Evolutionary conservation across 2,888 invertebrate genomes (phyloP).

Genomic region (Acrobasis suavella): DNA sequence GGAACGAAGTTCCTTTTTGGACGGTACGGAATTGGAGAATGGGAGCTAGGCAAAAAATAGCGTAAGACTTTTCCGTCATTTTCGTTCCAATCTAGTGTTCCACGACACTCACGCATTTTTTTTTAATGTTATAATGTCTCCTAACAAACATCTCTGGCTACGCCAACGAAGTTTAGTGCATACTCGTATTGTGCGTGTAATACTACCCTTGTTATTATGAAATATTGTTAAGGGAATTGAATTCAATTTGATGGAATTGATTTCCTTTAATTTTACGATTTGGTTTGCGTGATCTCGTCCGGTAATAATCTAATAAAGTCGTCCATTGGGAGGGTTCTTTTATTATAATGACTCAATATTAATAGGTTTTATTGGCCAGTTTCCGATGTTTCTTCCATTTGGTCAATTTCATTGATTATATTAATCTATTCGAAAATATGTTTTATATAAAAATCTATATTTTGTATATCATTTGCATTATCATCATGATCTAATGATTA

Average conservation of each 20-base stretch:
- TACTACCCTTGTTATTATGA: conserved; percentile 42
- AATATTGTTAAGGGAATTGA: conserved; percentile 65
- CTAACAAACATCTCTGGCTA: too few relatives aligned
- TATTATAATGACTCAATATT: conserved; percentile 66
- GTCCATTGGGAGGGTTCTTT: conserved; percentile 71
- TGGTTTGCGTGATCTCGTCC: conserved; percentile 79
- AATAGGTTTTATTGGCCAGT: conserved; percentile 62
- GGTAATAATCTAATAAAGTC: conserved; percentile 77
- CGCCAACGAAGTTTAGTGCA: conserved; percentile 18
- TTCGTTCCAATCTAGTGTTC: too few relatives aligned
- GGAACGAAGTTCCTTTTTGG: too few relatives aligned
- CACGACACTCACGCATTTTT: too few relatives aligned
- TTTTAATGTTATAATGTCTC: too few relatives aligned
- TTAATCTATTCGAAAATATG: conserved; percentile 26
- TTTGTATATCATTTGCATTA: too few relatives aligned
- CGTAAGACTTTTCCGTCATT: too few relatives aligned
- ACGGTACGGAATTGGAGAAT: too few relatives aligned
- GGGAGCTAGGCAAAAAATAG: too few relatives aligned
- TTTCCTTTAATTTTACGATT: conserved; percentile 79
- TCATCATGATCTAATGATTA: too few relatives aligned
- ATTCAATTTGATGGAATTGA: conserved; percentile 75
- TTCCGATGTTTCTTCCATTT: conserved; percentile 35
- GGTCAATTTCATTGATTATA: conserved; percentile 31
- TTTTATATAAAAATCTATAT: conserved; percentile 8
- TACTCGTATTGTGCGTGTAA: conserved; percentile 26